Percentiles rank a stretch among this genome's conserved stretches.
Evolutionary conservation across 2,797 vertebrate genomes (phyloP).

Genomic region (Peromyscus melanophrys): DNA sequence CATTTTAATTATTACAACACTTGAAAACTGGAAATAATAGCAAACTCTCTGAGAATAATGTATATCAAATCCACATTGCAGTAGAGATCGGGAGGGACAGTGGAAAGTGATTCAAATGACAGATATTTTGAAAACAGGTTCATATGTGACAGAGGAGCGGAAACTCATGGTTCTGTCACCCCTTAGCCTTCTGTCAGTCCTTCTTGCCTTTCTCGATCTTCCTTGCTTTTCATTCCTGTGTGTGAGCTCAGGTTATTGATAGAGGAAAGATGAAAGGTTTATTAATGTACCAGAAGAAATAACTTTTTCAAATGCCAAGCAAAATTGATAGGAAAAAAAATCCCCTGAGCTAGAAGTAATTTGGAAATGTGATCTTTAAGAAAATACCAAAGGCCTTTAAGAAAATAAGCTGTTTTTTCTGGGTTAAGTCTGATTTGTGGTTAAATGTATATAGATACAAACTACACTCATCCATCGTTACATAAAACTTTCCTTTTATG

Average conservation of each 20-base stretch:
- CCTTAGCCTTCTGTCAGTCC: background rate
- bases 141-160: conserved; percentile 1
- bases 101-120: background rate
- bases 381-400: conserved; percentile 65
- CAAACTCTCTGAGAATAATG: conserved; percentile 7
- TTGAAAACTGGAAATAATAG: conserved; percentile 37
- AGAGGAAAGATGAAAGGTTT: conserved; percentile 58
- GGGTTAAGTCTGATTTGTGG: conserved; percentile 24
- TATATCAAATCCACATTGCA: conserved; percentile 21
- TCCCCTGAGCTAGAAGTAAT: conserved; percentile 1
- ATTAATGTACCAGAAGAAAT: conserved; percentile 64
- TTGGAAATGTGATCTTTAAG: conserved; percentile 74
- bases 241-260: conserved; percentile 43
- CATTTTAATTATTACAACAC: background rate
- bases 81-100: conserved; percentile 1
- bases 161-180: background rate
- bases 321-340: conserved; percentile 22
- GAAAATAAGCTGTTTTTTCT: conserved; percentile 60
- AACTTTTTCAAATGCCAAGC: conserved; percentile 66
- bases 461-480: background rate
- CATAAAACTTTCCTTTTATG: background rate
- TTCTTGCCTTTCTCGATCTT: conserved; percentile 42
- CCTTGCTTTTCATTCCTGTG: background rate
- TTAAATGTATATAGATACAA: conserved; percentile 14
- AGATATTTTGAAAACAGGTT: conserved; percentile 33